Evolutionary conservation across 1,140 invertebrate species (phyloP).

Genomic region (Drosophila nebulosa): DNA sequence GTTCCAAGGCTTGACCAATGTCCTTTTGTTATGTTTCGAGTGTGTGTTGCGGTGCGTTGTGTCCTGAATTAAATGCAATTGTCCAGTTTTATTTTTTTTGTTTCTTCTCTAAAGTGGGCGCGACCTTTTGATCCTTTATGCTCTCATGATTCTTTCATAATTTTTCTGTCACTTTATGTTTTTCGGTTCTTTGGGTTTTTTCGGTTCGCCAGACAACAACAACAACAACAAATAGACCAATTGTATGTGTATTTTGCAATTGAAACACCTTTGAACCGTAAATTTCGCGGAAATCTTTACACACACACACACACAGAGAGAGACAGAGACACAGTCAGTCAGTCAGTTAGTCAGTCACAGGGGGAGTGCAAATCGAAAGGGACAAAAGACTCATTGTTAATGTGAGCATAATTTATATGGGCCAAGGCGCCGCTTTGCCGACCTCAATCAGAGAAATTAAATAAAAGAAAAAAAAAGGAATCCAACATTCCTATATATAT

Average conservation of each 20-base stretch:
- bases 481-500: background rate
- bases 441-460: background rate
- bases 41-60: constrained; percentile 13
- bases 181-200: too few relatives aligned
- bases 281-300: constrained; percentile 63
- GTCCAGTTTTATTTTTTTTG: too few relatives aligned
- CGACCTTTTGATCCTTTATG: constrained; percentile 62
- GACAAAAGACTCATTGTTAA: constrained; percentile 53
- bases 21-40: constrained; percentile 12
- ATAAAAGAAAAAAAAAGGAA: background rate
- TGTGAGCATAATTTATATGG: constrained; percentile 65
- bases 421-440: constrained; percentile 59
- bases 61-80: constrained; percentile 59
- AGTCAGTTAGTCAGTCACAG: background rate
- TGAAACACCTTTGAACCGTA: constrained; percentile 69
- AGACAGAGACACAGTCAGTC: background rate
- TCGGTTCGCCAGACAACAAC: background rate
- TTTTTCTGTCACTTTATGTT: constrained; percentile 66
- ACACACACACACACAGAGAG: constrained; percentile 2
- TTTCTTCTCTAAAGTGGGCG: constrained; percentile 59
- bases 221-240: constrained; percentile 41
- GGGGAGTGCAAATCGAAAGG: background rate
- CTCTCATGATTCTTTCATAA: constrained; percentile 60
- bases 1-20: constrained; percentile 6
- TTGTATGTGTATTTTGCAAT: constrained; percentile 63